Evolutionary conservation across 2,797 vertebrate species (phyloP).

Genomic region (Phoeniculus purpureus): DNA sequence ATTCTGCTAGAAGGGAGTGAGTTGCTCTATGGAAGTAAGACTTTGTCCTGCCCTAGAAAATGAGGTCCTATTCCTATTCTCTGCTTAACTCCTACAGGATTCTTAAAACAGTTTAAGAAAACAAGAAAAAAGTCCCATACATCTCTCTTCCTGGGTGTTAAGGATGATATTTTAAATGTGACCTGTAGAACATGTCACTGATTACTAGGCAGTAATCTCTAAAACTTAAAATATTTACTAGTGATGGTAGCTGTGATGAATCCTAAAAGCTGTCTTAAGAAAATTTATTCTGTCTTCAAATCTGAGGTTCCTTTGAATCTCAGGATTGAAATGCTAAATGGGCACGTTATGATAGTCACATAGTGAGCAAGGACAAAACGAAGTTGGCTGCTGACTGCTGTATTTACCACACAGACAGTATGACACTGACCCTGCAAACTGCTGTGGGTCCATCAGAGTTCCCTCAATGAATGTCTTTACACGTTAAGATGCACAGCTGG

Average conservation of each 20-base stretch:
- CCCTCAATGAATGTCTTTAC: fast-evolving
- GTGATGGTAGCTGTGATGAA: background rate
- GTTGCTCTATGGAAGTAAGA: background rate
- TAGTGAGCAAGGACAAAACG: background rate
- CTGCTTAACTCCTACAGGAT: background rate
- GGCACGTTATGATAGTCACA: background rate
- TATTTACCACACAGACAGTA: background rate
- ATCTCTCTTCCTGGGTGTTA: background rate
- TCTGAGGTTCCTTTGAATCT: background rate
- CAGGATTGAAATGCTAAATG: background rate
- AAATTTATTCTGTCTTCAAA: background rate
- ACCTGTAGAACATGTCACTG: conserved; percentile 3
- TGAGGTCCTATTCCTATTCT: background rate
- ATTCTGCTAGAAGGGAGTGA: background rate
- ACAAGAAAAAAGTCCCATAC: background rate
- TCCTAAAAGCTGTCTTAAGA: background rate
- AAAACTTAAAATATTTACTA: background rate
- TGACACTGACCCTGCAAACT: background rate
- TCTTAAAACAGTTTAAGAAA: background rate
- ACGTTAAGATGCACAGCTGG: background rate
- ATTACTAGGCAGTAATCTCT: background rate
- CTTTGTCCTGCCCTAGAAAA: background rate
- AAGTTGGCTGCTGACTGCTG: background rate
- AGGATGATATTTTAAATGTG: background rate
- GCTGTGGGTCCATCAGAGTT: background rate